phyloP scores from a whole-genome alignment of 2,888 invertebrate species.

The Aleiodes testaceus region DNA sequence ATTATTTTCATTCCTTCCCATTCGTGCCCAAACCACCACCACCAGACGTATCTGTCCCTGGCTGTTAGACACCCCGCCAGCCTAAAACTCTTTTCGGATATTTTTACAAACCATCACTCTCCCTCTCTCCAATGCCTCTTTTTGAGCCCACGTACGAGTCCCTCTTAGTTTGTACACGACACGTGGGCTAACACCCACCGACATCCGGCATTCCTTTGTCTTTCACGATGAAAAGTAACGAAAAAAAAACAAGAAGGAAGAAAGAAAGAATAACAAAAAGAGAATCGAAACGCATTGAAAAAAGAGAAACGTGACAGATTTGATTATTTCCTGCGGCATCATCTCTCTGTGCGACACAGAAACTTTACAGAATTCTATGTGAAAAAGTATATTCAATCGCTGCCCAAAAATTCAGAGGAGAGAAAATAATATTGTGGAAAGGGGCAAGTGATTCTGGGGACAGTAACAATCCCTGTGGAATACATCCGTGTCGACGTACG shows the following conservation, averaged over 20 bases:
- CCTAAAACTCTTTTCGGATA: conserved; percentile 48
- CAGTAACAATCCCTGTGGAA: conserved; percentile 31
- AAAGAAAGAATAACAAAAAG: conserved; percentile 36
- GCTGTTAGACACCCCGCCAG: conserved; percentile 40
- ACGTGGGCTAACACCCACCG: conserved; percentile 52
- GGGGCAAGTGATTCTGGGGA: conserved; percentile 43
- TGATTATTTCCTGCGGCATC: conserved; percentile 44
- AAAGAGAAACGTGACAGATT: conserved; percentile 41
- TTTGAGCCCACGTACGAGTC: conserved; percentile 45
- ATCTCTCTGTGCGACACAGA: conserved; percentile 32
- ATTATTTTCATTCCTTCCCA: conserved; percentile 71
- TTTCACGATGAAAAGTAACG: conserved; percentile 45
- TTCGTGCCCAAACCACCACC: conserved; percentile 52
- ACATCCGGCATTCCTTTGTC: conserved; percentile 48
- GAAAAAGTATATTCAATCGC: conserved; percentile 31
- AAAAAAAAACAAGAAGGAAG: conserved; percentile 40
- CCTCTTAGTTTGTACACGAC: conserved; percentile 55
- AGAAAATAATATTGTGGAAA: conserved; percentile 33
- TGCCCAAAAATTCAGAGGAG: conserved; percentile 28
- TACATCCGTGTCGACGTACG: conserved; percentile 44
- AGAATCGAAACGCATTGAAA: conserved; percentile 34
- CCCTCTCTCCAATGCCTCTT: conserved; percentile 42
- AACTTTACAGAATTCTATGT: conserved; percentile 17
- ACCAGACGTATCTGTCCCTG: conserved; percentile 42
- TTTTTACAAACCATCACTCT: conserved; percentile 46